A percentile compares a stretch with the other conserved stretches of the same genome.
Evolutionary conservation across 2,888 invertebrate species (phyloP).

Genomic region (Julus scanicus): DNA sequence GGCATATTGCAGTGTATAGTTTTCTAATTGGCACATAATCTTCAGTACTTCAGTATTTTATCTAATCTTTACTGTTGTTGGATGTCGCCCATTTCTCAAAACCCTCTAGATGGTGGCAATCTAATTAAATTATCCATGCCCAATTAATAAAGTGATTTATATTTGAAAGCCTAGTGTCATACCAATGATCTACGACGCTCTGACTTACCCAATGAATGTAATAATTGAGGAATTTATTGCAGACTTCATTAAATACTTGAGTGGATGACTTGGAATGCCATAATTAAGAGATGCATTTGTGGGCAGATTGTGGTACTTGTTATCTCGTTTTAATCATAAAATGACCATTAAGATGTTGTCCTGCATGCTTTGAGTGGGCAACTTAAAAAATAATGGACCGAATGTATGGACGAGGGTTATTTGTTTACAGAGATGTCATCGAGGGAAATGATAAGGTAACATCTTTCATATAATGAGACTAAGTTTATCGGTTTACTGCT

Average conservation of each 20-base stretch:
- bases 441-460: neutral
- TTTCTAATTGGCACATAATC: too few relatives aligned
- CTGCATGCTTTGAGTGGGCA: conserved; percentile 15
- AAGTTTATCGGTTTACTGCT: neutral
- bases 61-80: too few relatives aligned
- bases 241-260: conserved; percentile 1
- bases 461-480: conserved; percentile 15
- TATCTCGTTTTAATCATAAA: neutral
- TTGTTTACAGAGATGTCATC: neutral
- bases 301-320: neutral
- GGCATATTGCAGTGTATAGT: too few relatives aligned
- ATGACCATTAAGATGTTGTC: conserved; percentile 30
- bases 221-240: neutral
- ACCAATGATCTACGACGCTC: neutral
- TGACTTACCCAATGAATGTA: neutral
- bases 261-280: neutral
- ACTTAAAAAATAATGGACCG: neutral
- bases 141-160: too few relatives aligned
- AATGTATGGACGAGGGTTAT: neutral
- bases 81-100: too few relatives aligned
- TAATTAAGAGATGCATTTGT: too few relatives aligned
- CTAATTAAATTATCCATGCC: too few relatives aligned
- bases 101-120: too few relatives aligned
- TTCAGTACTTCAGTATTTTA: too few relatives aligned
- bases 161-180: too few relatives aligned